Base-by-base conservation (phyloP, 1,140 invertebrate genomes). In the Drosophila subpulchrella region DNA sequence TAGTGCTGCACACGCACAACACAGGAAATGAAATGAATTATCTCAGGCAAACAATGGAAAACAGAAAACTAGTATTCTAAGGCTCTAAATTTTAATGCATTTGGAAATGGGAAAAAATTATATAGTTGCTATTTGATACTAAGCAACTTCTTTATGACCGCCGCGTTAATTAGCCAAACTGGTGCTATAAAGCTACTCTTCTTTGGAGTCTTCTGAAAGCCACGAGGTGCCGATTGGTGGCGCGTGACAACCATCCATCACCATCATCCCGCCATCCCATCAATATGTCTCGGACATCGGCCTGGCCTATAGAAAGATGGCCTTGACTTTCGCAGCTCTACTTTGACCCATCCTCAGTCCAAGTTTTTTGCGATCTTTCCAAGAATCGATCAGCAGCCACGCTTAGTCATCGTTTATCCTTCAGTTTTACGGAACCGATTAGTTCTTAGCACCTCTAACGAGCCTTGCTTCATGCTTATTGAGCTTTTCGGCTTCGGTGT, bases 361-460 rank as follows among this genome's bases (percentile, higher is more conserved):
- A 63, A 38, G 39, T 51, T 54, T 34, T 20, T 15, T 20, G 55
- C 46, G 54, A 60, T 65, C 58, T 63, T 88, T 68, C 59, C 58
- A 15, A 63, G 58, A 75, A 86, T 53, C 65, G 60, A 68, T 67
- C 38, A 36, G n/a, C 56, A 51, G 17, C 11, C 1, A 12, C 20
- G 5, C 15, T 67, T 57, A 57, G 51, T 60, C 63, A 76, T 48
- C 17, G 27, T 48, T 68, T 62, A 89, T 89, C 83, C 83, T 88
- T 88, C 84, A 72, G 59, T 42, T 60, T 62, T 46, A 56, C 79
- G 83, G 83, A 88, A 88, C 84, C 84, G 75, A 89, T 88, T 83
- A 74, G 76, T 57, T 77, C 66, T 58, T 71, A 54, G 75, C 50
- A 66, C 61, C 65, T 67, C 81, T 85, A 86, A 81, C 83, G 75